Percentiles rank a stretch among this genome's conserved stretches.
These are phyloP conservation scores for Tangara arthus DNA, from an alignment of 2,797 vertebrate genomes.

Conservation along the genomic window DNA sequence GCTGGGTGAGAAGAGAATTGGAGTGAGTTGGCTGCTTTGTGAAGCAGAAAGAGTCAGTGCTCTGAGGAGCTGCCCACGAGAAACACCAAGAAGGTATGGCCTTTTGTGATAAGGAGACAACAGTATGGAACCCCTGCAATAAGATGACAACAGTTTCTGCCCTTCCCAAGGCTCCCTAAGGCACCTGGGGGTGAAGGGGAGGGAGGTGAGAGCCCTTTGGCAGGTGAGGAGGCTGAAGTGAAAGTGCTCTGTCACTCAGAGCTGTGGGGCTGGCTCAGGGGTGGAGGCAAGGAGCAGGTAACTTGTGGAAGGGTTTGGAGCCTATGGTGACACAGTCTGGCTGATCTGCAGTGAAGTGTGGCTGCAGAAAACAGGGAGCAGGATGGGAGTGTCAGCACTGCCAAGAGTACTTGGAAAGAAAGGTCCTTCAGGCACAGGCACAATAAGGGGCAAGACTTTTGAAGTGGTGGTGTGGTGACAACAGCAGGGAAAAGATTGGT, in stretches of 20 bases:
- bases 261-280: not conserved
- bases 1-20: accelerated
- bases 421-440: not conserved
- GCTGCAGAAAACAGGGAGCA: not conserved
- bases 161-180: not conserved
- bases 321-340: not conserved
- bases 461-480: not conserved
- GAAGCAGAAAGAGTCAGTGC: too few relatives aligned
- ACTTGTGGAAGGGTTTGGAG: not conserved
- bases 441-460: not conserved
- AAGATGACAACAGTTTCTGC: not conserved
- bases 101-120: too few relatives aligned
- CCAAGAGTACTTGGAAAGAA: not conserved
- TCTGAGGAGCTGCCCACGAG: too few relatives aligned
- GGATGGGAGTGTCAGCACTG: not conserved
- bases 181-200: accelerated
- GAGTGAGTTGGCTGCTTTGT: too few relatives aligned
- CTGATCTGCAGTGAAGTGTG: not conserved
- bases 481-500: not conserved
- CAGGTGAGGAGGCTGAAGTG: not conserved
- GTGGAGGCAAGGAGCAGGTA: not conserved
- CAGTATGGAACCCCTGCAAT: too few relatives aligned
- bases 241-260: not conserved
- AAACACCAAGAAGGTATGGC: too few relatives aligned
- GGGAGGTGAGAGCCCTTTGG: accelerated